These are phyloP conservation scores for Temnothorax unifasciatus DNA, from an alignment of 2,888 invertebrate species.

Conservation along the genomic window DNA sequence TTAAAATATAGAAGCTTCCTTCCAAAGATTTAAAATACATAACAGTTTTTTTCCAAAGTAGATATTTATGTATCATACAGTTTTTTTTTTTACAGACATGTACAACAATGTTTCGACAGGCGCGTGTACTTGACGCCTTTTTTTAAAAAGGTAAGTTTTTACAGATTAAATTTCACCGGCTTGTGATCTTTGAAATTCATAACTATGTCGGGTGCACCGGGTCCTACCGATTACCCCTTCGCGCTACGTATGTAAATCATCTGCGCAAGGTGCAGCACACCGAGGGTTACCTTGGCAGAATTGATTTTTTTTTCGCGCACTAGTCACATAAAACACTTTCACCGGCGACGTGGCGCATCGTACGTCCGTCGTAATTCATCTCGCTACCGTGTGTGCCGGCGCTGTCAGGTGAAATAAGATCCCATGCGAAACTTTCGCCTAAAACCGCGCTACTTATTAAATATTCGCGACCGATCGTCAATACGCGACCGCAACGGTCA, in stretches of 20 bases:
- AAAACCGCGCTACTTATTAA: constrained; percentile 14
- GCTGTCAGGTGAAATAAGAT: constrained; percentile 27
- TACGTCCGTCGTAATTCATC: constrained; percentile 40
- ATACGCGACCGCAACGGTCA: neutral
- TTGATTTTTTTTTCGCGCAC: constrained; percentile 36
- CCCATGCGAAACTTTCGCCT: constrained; percentile 28
- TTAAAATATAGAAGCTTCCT: no score
- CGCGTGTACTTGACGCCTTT: no score
- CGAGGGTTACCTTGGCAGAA: constrained; percentile 19
- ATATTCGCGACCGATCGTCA: constrained; percentile 24
- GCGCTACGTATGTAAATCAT: constrained; percentile 38
- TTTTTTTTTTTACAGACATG: no score
- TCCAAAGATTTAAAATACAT: no score
- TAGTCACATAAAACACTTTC: constrained; percentile 50
- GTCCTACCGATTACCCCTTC: constrained; percentile 34
- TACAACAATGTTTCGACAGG: no score
- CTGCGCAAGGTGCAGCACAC: constrained; percentile 39
- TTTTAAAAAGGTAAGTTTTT: no score
- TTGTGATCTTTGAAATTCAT: constrained; percentile 32
- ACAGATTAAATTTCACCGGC: neutral
- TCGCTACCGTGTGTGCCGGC: neutral
- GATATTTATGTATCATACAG: no score
- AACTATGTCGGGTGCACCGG: constrained; percentile 14
- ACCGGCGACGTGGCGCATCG: constrained; percentile 41
- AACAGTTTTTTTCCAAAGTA: no score